These are phyloP conservation scores for Paratrypauchen microcephalus DNA, from an alignment of 2,797 vertebrate genomes.

Conservation along the genomic window DNA sequence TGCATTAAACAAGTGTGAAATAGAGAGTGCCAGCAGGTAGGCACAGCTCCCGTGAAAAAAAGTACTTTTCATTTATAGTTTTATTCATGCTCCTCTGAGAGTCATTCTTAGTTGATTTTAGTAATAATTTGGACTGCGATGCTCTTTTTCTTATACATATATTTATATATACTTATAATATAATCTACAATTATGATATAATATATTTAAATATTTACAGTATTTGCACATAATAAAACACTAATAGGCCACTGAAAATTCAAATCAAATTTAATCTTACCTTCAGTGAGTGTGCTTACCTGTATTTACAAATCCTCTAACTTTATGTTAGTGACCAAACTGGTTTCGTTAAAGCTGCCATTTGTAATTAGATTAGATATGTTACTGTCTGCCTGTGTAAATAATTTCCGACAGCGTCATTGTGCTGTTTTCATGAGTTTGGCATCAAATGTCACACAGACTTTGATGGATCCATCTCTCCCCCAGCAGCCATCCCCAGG, in stretches of 20 bases:
- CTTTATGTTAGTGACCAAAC: too few relatives aligned
- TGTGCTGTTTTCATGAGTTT: conserved; percentile 49
- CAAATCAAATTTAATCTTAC: too few relatives aligned
- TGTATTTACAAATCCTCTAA: too few relatives aligned
- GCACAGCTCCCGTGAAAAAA: not conserved
- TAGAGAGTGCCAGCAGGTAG: conserved; percentile 21
- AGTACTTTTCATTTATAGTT: not conserved
- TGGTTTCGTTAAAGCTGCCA: too few relatives aligned
- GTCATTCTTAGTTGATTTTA: not conserved
- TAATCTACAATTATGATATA: too few relatives aligned
- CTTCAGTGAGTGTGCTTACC: too few relatives aligned
- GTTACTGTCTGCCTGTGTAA: not conserved
- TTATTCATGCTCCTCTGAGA: not conserved
- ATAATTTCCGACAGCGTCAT: conserved; percentile 32
- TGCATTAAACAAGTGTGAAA: conserved; percentile 3
- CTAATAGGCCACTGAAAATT: too few relatives aligned
- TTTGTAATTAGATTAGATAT: too few relatives aligned
- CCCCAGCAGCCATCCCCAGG: conserved; percentile 67
- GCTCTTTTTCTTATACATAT: not conserved
- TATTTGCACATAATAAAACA: too few relatives aligned
- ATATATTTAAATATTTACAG: too few relatives aligned
- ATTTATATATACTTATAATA: not conserved
- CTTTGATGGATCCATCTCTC: conserved; percentile 77
- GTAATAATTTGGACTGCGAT: not conserved
- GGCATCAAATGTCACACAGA: conserved; percentile 69